Percentiles rank a stretch among this genome's conserved stretches.
These are phyloP conservation scores for Criorhina ranunculi DNA, from an alignment of 2,888 invertebrate species.

Conservation along the genomic window DNA sequence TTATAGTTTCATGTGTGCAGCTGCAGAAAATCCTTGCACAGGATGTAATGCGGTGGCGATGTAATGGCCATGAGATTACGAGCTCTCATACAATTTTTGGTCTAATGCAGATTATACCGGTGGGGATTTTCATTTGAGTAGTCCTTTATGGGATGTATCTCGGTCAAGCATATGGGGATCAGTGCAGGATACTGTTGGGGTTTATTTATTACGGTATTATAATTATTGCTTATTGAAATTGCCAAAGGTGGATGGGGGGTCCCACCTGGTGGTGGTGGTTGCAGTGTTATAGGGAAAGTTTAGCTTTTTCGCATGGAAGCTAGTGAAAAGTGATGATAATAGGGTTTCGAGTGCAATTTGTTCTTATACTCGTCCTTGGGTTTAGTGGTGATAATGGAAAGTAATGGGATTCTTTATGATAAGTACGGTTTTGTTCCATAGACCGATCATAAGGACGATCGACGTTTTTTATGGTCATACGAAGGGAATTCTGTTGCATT, in stretches of 20 bases:
- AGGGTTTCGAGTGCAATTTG: background rate
- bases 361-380: no score
- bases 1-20: constrained; percentile 1
- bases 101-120: background rate
- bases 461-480: no score
- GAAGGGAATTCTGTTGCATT: no score
- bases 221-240: constrained; percentile 66
- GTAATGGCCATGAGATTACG: constrained; percentile 52
- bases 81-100: constrained; percentile 10
- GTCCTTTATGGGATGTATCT: constrained; percentile 24
- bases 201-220: constrained; percentile 58
- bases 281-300: background rate
- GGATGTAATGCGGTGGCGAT: constrained; percentile 23
- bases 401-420: no score
- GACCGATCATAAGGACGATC: no score
- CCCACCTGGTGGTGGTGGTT: constrained; percentile 4
- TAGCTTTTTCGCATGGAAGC: background rate
- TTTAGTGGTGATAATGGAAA: no score
- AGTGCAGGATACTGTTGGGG: constrained; percentile 29
- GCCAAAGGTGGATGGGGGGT: background rate
- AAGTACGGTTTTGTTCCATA: no score
- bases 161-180: constrained; percentile 38
- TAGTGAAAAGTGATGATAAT: constrained; percentile 5
- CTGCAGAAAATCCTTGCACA: no score
- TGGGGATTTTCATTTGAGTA: constrained; percentile 5